Evolutionary conservation across 2,888 invertebrate genomes (phyloP), one percentile per base, ranked within the genome.

Genomic region (Bellardia bayeri): DNA sequence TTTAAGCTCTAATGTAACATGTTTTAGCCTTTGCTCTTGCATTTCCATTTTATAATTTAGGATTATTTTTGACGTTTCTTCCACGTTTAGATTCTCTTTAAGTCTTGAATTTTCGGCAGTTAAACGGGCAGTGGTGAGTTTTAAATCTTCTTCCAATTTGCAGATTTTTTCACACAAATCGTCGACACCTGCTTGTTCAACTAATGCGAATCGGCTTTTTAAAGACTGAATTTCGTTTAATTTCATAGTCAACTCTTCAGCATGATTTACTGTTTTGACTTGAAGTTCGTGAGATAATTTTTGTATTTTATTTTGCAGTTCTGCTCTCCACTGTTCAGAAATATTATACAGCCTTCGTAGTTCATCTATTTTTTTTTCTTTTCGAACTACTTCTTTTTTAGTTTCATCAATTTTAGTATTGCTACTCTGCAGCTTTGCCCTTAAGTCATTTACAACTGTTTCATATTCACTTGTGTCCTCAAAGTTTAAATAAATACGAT

Each of bases 281-380:
- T 45, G 13, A 13, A 13, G 13, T 23, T 80, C 58, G 13, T 63
- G 1, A 0, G 14, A 1, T 51, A 51, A 51, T 9, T 23, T 71
- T 11, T 33, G 13, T 33, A 82, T 51, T 61, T 76, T 61, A 30
- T 71, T n/a, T 30, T 78, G 8, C 1, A 78, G 40, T 23, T 83
- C 78, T n/a, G 71, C 78, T n/a, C 83, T 64, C 71, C 71, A 78
- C 33, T 78, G 76, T 13, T 83, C 78, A 2, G 83, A 78, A n/a
- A 56, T 49, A n/a, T 78, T 64, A 30, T 83, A 83, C 2, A 78
- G 23, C 9, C 78, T 63, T 78, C 56, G 11, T 3, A 83, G 45
- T 2, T 49, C 63, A 40, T 78, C 49, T 33, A 71, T 78, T 40
- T 78, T 71, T 4, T 30, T 1, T 1, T 56, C 56, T 71, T 71